Conservation (phyloP, 2,113 vertebrate genomes). For the Eira barbara region DNA sequence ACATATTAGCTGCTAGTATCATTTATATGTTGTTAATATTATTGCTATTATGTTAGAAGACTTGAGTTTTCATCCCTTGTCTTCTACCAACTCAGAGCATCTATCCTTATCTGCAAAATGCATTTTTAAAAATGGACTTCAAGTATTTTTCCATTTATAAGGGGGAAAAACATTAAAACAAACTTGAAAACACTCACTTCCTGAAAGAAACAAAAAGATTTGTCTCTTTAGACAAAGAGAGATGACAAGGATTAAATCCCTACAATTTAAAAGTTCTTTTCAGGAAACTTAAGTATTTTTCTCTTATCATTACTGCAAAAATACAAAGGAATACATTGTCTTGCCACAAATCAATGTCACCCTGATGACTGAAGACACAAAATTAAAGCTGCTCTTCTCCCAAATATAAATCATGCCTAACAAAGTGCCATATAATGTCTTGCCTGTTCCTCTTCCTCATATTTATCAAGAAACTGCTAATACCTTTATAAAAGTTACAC, state of each 20-base stretch:
- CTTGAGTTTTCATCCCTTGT: neutral
- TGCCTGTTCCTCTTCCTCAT: neutral
- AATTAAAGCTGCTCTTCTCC: neutral
- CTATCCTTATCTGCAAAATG: neutral
- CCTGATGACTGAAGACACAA: neutral
- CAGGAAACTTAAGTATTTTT: neutral
- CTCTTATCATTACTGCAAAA: neutral
- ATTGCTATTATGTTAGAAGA: neutral
- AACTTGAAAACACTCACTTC: slow-evolving; percentile 22
- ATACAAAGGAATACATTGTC: neutral
- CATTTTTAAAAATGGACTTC: neutral
- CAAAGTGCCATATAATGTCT: neutral
- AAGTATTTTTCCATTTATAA: neutral
- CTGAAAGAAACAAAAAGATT: neutral
- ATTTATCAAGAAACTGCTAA: neutral
- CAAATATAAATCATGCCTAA: neutral
- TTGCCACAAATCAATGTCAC: neutral
- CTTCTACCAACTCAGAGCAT: neutral
- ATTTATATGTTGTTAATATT: neutral
- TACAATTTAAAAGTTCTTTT: slow-evolving; percentile 4
- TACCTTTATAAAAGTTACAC: neutral
- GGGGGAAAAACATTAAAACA: neutral
- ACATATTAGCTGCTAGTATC: neutral
- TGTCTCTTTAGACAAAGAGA: neutral
- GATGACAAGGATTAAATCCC: neutral